Percentiles rank a stretch among this genome's conserved stretches.
phyloP scores from a whole-genome alignment of 2,113 vertebrate species.

The Ailuropoda melanoleuca region DNA sequence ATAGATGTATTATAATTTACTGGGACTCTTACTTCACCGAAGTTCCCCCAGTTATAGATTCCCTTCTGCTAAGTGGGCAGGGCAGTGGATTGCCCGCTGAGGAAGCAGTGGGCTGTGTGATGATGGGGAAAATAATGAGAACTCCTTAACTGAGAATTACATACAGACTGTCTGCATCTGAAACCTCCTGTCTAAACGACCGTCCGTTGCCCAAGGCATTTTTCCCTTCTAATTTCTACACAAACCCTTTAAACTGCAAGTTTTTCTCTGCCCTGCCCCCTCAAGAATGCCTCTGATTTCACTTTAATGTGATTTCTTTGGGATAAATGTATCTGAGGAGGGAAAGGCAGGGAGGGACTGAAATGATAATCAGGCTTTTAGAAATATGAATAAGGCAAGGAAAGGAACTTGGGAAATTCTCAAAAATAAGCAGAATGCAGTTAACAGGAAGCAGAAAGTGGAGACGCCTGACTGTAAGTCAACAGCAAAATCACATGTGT shows the following conservation, averaged over 20 bases:
- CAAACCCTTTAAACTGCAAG: not conserved
- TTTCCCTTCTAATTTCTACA: conserved; percentile 19
- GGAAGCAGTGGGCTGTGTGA: not conserved
- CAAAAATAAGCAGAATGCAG: conserved; percentile 19
- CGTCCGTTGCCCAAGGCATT: not conserved
- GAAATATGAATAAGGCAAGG: conserved; percentile 21
- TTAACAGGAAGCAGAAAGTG: conserved; percentile 39
- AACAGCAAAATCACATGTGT: conserved; percentile 43
- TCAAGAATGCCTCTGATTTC: conserved; percentile 41
- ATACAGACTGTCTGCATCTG: not conserved
- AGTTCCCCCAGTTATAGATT: not conserved
- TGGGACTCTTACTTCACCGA: not conserved
- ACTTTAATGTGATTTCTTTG: conserved; percentile 43
- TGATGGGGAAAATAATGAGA: not conserved
- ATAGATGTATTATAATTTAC: not conserved
- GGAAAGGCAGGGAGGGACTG: not conserved
- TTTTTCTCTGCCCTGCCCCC: not conserved
- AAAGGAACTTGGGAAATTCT: conserved; percentile 26
- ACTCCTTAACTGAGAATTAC: not conserved
- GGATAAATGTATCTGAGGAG: conserved; percentile 4
- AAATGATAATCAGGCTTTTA: conserved; percentile 60
- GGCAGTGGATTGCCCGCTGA: not conserved
- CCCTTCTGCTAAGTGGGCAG: not conserved
- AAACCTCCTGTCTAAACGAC: not conserved
- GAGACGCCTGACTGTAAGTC: conserved; percentile 28